Evolutionary conservation across 2,113 vertebrate species (phyloP).

Genomic region (Myanophis thanlyinensis): DNA sequence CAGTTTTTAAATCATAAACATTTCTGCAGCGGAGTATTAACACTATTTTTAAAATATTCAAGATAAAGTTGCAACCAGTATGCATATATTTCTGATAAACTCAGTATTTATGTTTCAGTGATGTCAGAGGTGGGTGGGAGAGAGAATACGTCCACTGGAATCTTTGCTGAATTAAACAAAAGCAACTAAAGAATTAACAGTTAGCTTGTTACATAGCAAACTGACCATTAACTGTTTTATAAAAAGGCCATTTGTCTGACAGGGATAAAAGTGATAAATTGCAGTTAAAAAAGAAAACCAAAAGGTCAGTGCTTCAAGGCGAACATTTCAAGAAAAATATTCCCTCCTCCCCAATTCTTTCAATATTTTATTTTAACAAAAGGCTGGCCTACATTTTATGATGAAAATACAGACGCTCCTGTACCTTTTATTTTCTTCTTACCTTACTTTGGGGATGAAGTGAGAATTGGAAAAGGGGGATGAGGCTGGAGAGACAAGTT

Average conservation of each 20-base stretch:
- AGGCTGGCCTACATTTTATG: not conserved
- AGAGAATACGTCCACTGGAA: conserved; percentile 20
- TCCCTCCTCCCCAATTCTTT: conserved; percentile 38
- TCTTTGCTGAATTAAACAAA: conserved; percentile 38
- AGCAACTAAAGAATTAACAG: conserved; percentile 36
- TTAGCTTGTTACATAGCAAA: conserved; percentile 33
- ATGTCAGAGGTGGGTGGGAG: conserved; percentile 12
- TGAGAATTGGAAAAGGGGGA: not conserved
- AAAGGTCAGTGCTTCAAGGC: conserved; percentile 15
- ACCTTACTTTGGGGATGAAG: not conserved
- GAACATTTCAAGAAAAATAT: conserved; percentile 46
- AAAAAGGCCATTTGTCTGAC: conserved; percentile 36
- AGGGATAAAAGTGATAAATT: conserved; percentile 49
- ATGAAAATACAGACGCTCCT: not conserved
- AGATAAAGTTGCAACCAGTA: conserved; percentile 20
- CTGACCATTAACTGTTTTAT: conserved; percentile 34
- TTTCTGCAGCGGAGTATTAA: not conserved
- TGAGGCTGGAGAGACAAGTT: not conserved
- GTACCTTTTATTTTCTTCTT: not conserved
- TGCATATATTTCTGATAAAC: conserved; percentile 53
- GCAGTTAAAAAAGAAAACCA: conserved; percentile 51
- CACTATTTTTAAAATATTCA: conserved; percentile 35
- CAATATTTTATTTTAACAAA: conserved; percentile 14
- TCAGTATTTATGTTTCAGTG: conserved; percentile 30
- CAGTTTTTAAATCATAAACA: not conserved